phyloP scores from a whole-genome alignment of 2,797 vertebrate species.

The Lophius americanus region DNA sequence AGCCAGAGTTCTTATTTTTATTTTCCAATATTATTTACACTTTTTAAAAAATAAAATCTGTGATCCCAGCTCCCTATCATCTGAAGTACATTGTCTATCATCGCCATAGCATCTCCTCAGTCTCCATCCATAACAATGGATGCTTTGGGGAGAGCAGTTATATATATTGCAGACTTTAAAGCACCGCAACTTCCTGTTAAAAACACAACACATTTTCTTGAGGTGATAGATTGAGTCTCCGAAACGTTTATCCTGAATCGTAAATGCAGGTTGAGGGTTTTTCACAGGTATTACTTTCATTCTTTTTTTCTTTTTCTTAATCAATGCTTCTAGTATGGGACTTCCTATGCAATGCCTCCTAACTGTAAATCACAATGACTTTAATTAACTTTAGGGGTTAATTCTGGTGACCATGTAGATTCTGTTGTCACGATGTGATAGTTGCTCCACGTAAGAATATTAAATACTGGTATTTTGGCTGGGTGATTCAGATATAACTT shows the following conservation, averaged over 20 bases:
- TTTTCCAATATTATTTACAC: slow-evolving; percentile 8
- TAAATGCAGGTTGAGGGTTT: neutral
- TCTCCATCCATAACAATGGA: slow-evolving; percentile 45
- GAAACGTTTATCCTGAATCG: neutral
- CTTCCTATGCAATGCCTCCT: slow-evolving; percentile 7
- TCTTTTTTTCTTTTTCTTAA: neutral
- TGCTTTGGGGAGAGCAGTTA: slow-evolving; percentile 19
- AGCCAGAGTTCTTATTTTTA: slow-evolving; percentile 29
- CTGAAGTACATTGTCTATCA: neutral
- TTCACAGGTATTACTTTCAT: neutral
- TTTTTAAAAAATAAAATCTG: slow-evolving; percentile 27
- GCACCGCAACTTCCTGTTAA: slow-evolving; percentile 16
- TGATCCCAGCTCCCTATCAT: neutral
- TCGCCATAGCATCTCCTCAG: slow-evolving; percentile 43
- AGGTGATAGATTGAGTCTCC: neutral
- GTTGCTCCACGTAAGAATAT: neutral
- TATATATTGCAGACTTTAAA: slow-evolving; percentile 21
- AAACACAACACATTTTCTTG: neutral
- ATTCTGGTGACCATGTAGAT: slow-evolving; percentile 56
- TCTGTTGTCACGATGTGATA: no score
- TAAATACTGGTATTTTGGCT: slow-evolving; percentile 1
- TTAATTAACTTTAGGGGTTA: slow-evolving; percentile 51
- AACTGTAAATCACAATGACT: slow-evolving; percentile 33
- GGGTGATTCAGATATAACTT: neutral
- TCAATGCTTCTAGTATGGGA: neutral